Evolutionary conservation across 2,113 vertebrate species (phyloP).

Genomic region (Mungos mungo): DNA sequence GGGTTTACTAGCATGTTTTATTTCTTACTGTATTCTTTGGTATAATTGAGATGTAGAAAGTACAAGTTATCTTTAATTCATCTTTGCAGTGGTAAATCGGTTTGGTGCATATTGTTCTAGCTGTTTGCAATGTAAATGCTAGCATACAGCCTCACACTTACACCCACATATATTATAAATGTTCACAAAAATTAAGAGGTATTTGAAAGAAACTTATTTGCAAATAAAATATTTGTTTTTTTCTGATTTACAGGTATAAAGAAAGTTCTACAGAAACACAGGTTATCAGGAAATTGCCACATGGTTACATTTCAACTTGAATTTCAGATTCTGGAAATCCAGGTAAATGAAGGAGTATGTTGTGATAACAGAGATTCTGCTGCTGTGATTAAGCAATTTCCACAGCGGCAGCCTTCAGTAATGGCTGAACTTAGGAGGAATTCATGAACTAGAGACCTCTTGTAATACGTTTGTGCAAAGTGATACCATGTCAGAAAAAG

Average conservation of each 20-base stretch:
- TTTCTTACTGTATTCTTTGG: conserved; percentile 34
- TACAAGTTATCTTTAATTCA: neutral
- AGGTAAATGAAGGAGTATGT: conserved; percentile 83
- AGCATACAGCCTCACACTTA: neutral
- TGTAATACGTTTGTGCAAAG: neutral
- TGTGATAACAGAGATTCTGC: neutral
- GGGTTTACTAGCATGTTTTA: neutral
- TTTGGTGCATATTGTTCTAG: neutral
- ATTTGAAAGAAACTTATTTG: conserved; percentile 37
- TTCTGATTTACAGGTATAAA: conserved; percentile 79
- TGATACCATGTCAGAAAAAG: neutral
- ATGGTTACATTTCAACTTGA: conserved; percentile 90
- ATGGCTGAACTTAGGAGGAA: neutral
- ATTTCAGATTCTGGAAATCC: conserved; percentile 88
- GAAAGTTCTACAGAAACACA: conserved; percentile 82
- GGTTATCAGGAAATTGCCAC: conserved; percentile 86
- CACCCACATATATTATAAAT: neutral
- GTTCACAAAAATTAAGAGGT: neutral
- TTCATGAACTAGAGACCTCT: neutral
- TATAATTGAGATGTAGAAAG: conserved; percentile 2
- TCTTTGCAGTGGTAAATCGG: conserved; percentile 12
- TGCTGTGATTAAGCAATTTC: neutral
- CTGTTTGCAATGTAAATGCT: conserved; percentile 10
- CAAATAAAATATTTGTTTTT: conserved; percentile 39
- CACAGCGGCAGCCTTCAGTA: neutral